These are phyloP conservation scores for Actinernus sp. DNA, from an alignment of 92 coral and sea anemone genomes.

Conservation along the genomic window DNA sequence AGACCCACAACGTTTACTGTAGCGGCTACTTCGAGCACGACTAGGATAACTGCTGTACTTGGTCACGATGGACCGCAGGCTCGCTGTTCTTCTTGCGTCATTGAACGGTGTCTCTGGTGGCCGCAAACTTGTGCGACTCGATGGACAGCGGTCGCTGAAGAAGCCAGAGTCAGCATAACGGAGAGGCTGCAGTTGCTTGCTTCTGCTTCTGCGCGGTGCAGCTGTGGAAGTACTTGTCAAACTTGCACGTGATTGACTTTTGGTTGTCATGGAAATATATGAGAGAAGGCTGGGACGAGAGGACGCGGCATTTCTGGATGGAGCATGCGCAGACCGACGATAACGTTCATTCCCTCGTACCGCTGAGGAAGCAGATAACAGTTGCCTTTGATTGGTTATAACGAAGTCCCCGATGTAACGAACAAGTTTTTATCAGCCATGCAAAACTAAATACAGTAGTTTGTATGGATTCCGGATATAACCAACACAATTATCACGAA, in stretches of 20 bases:
- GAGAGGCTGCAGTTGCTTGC: constrained; percentile 28
- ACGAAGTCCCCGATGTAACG: no score
- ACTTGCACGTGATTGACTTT: constrained; percentile 7
- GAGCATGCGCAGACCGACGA: no score
- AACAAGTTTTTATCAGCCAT: no score
- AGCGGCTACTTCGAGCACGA: constrained; percentile 37
- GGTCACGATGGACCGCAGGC: constrained; percentile 67
- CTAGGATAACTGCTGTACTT: constrained; percentile 74
- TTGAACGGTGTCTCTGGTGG: constrained; percentile 68
- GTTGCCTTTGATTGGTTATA: no score
- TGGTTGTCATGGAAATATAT: constrained; percentile 23
- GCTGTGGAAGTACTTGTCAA: constrained; percentile 6
- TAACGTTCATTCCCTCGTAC: no score
- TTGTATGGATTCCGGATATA: no score
- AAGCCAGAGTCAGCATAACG: constrained; percentile 53
- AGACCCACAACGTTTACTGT: constrained; percentile 27
- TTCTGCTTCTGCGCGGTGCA: constrained; percentile 10
- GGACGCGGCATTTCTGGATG: neutral
- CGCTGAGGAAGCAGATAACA: no score
- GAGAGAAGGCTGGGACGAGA: constrained; percentile 1
- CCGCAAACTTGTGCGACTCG: constrained; percentile 44
- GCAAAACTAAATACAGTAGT: no score
- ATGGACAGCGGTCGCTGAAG: constrained; percentile 34
- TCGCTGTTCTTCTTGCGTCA: constrained; percentile 23
- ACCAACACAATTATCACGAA: no score